Conservation (phyloP, 1,140 invertebrate species). For the Papilio aristodemus region DNA sequence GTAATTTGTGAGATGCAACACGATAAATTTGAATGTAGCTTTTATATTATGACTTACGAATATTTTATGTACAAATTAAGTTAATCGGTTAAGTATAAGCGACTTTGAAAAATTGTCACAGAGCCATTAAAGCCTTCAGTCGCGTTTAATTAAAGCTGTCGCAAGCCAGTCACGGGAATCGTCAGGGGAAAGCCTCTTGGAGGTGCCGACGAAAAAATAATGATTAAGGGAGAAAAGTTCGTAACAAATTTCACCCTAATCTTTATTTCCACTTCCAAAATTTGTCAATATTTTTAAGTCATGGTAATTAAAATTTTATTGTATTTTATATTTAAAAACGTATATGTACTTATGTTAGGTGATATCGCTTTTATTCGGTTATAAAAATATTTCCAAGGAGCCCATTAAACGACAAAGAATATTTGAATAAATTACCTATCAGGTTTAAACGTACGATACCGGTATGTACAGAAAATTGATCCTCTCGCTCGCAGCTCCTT, state of each 20-base stretch:
- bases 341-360: too few relatives aligned
- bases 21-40: background rate
- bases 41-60: background rate
- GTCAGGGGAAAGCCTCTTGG: constrained; percentile 45
- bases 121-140: constrained; percentile 68
- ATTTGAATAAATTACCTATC: constrained; percentile 25
- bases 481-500: constrained; percentile 29
- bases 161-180: constrained; percentile 50
- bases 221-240: constrained; percentile 43
- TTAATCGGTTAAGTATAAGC: constrained; percentile 55
- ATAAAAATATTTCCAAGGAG: too few relatives aligned
- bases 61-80: constrained; percentile 18
- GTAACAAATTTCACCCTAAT: constrained; percentile 39
- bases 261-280: constrained; percentile 36
- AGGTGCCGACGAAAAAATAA: constrained; percentile 61
- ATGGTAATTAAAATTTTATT: background rate
- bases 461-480: constrained; percentile 4
- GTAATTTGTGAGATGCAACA: background rate
- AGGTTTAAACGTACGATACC: background rate
- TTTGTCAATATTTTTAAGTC: constrained; percentile 9
- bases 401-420: background rate
- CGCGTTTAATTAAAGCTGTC: constrained; percentile 67
- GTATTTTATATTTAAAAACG: too few relatives aligned
- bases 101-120: constrained; percentile 56
- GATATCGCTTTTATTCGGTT: too few relatives aligned